phyloP scores from a whole-genome alignment of 2,888 invertebrate genomes.

The Colostygia pectinataria region DNA sequence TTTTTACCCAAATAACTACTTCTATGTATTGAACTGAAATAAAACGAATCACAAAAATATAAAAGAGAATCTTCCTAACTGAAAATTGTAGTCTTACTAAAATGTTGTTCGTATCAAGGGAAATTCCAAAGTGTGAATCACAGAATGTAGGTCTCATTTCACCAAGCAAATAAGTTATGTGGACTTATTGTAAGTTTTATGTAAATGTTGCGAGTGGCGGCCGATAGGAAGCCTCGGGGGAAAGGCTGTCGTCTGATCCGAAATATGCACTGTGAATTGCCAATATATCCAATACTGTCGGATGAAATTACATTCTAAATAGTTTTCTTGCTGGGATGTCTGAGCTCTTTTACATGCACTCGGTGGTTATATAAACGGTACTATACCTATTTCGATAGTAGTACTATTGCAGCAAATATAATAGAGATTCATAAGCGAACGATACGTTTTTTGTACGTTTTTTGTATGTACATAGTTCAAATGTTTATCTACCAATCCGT shows the following conservation, averaged over 20 bases:
- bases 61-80: no score
- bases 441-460: no score
- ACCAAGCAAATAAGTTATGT: slow-evolving; percentile 4
- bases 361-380: neutral
- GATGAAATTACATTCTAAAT: slow-evolving; percentile 48
- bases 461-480: no score
- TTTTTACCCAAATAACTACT: no score
- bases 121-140: neutral
- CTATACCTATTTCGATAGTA: no score
- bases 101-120: no score
- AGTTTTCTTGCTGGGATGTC: slow-evolving; percentile 31
- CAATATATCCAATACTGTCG: slow-evolving; percentile 51
- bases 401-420: no score
- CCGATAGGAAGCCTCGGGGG: slow-evolving; percentile 48
- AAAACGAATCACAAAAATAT: no score
- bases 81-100: no score
- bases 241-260: slow-evolving; percentile 44
- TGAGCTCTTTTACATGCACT: neutral
- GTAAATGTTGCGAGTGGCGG: slow-evolving; percentile 33
- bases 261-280: slow-evolving; percentile 55
- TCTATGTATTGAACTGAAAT: no score
- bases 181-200: slow-evolving; percentile 15
- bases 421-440: no score
- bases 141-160: neutral
- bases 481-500: no score